A percentile compares a stretch with the other conserved stretches of the same genome.
Evolutionary conservation across 2,888 invertebrate genomes (phyloP).

Genomic region (Leptopilina myrica): DNA sequence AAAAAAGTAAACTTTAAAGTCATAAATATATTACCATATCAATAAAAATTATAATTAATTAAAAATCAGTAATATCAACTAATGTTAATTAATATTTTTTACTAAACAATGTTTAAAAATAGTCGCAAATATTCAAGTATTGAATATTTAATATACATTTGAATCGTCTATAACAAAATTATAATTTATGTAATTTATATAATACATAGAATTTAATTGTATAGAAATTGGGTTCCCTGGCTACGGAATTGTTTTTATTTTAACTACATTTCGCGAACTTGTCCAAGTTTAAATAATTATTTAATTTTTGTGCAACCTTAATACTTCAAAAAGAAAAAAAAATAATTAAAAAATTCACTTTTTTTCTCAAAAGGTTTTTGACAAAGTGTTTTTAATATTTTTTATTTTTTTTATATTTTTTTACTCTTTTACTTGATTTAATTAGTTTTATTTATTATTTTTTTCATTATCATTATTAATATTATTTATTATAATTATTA

Average conservation of each 20-base stretch:
- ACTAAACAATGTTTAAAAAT: too few relatives aligned
- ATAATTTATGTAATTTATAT: too few relatives aligned
- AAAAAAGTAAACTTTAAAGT: too few relatives aligned
- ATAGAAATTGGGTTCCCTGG: slow-evolving; percentile 18
- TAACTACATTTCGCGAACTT: background rate
- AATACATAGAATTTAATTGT: background rate
- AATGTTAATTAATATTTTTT: too few relatives aligned
- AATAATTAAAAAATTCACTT: background rate
- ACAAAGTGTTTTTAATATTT: slow-evolving; percentile 12
- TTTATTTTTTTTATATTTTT: background rate
- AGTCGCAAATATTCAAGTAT: too few relatives aligned
- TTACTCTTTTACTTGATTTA: background rate
- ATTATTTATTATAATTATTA: slow-evolving; percentile 16
- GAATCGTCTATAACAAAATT: too few relatives aligned
- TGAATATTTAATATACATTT: too few relatives aligned
- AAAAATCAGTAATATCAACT: background rate
- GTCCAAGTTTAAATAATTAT: background rate
- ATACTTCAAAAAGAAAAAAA: slow-evolving; percentile 5
- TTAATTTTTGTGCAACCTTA: slow-evolving; percentile 17
- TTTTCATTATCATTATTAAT: too few relatives aligned
- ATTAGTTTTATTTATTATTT: background rate
- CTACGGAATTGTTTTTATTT: slow-evolving; percentile 16
- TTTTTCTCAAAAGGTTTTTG: background rate
- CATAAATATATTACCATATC: too few relatives aligned
- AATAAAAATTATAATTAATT: too few relatives aligned